Evolutionary conservation across 2,888 invertebrate species (phyloP).

Genomic region (Tenthredo amoena): DNA sequence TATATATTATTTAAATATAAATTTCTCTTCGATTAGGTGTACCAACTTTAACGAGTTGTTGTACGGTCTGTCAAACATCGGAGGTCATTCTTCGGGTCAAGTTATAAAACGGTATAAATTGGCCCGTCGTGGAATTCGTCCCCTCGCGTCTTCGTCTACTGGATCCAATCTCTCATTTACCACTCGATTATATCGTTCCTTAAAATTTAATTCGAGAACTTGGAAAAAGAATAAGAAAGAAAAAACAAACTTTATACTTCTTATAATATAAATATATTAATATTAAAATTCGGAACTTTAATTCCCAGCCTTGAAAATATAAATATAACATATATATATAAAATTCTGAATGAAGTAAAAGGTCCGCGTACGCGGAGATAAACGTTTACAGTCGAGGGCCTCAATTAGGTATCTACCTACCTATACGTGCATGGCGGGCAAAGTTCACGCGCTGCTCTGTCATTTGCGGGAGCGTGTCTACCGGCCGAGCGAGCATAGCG

Average conservation of each 20-base stretch:
- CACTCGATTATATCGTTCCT: not conserved
- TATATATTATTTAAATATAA: not conserved
- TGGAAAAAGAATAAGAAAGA: not conserved
- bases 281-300: too few relatives aligned
- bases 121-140: not conserved
- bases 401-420: not conserved
- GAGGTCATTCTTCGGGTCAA: slow-evolving; percentile 29
- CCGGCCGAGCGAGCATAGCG: slow-evolving; percentile 54
- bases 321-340: not conserved
- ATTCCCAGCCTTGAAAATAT: too few relatives aligned
- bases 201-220: not conserved
- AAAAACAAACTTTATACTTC: too few relatives aligned
- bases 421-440: slow-evolving; percentile 12
- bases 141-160: not conserved
- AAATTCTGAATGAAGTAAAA: not conserved
- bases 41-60: not conserved
- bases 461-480: slow-evolving; percentile 29
- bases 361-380: not conserved
- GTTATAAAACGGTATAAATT: slow-evolving; percentile 42
- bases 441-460: slow-evolving; percentile 3
- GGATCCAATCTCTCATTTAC: not conserved
- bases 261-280: too few relatives aligned
- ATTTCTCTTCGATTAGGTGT: not conserved
- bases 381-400: not conserved
- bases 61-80: not conserved